phyloP scores from a whole-genome alignment of 1,140 invertebrate genomes.

The Zaprionus taronus region DNA sequence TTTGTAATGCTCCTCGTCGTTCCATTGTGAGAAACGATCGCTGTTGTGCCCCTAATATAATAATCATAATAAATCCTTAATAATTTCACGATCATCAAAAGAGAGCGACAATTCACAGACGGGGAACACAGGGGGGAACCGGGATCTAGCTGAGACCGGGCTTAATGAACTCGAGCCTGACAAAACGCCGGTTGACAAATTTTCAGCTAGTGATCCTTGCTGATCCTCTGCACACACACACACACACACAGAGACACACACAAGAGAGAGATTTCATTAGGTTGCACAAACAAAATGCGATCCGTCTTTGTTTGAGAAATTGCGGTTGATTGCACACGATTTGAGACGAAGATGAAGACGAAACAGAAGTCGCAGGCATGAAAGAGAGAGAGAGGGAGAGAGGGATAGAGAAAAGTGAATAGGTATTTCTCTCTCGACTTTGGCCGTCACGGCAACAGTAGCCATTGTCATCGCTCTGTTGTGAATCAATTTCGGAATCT shows the following conservation, averaged over 20 bases:
- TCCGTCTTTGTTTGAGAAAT: slow-evolving; percentile 70
- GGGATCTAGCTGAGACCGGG: slow-evolving; percentile 24
- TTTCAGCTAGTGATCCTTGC: slow-evolving; percentile 56
- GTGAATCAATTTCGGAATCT: slow-evolving; percentile 42
- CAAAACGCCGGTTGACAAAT: slow-evolving; percentile 72
- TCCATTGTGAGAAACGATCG: slow-evolving; percentile 7
- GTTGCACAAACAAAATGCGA: slow-evolving; percentile 76
- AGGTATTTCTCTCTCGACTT: slow-evolving; percentile 53
- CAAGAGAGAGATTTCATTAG: slow-evolving; percentile 66
- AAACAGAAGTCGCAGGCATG: background rate
- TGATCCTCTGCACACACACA: slow-evolving; percentile 55
- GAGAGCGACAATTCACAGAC: slow-evolving; percentile 57
- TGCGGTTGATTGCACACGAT: slow-evolving; percentile 84
- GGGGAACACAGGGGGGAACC: too few species aligned
- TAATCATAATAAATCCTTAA: slow-evolving; percentile 84
- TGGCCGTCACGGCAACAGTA: slow-evolving; percentile 56
- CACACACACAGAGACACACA: slow-evolving; percentile 11
- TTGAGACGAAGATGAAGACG: slow-evolving; percentile 43
- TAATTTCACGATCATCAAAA: slow-evolving; percentile 79
- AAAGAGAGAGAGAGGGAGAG: background rate
- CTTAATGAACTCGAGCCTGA: slow-evolving; percentile 73
- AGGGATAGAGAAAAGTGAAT: slow-evolving; percentile 10
- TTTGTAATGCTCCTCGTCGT: slow-evolving; percentile 62
- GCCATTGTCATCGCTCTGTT: slow-evolving; percentile 34
- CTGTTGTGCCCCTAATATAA: slow-evolving; percentile 82